Conservation (phyloP, 2,797 vertebrate species). For the Enteromius thamalakanensis region DNA sequence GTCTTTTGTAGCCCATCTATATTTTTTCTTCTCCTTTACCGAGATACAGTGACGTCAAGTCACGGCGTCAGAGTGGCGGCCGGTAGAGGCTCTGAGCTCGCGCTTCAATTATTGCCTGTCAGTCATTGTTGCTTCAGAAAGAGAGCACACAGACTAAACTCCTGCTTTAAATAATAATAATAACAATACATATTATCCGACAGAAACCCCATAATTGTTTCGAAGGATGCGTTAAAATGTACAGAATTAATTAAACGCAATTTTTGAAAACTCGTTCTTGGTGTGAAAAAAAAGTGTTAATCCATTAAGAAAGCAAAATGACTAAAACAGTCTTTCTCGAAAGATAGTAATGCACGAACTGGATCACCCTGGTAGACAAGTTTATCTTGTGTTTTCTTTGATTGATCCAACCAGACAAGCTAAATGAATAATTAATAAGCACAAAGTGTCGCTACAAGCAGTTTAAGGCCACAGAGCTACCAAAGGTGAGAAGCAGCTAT, state of each 20-base stretch:
- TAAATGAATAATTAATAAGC: constrained; percentile 58
- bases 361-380: constrained; percentile 5
- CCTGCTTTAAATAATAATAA: constrained; percentile 8
- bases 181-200: not conserved
- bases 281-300: not conserved
- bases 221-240: not conserved
- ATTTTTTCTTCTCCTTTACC: constrained; percentile 58
- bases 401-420: constrained; percentile 36
- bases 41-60: constrained; percentile 82
- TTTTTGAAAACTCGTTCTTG: not conserved
- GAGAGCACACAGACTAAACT: constrained; percentile 41
- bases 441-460: constrained; percentile 55
- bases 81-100: constrained; percentile 71
- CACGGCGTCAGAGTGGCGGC: constrained; percentile 88
- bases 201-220: not conserved
- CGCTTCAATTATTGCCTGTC: constrained; percentile 69
- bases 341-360: not conserved
- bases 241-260: not conserved
- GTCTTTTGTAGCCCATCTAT: constrained; percentile 56
- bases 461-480: constrained; percentile 21
- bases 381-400: constrained; percentile 38
- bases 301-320: not conserved
- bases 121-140: constrained; percentile 58
- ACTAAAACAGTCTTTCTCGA: not conserved
- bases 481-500: constrained; percentile 38